Evolutionary conservation across 2,797 vertebrate species (phyloP).

Genomic region (Leontocebus nigricollis): DNA sequence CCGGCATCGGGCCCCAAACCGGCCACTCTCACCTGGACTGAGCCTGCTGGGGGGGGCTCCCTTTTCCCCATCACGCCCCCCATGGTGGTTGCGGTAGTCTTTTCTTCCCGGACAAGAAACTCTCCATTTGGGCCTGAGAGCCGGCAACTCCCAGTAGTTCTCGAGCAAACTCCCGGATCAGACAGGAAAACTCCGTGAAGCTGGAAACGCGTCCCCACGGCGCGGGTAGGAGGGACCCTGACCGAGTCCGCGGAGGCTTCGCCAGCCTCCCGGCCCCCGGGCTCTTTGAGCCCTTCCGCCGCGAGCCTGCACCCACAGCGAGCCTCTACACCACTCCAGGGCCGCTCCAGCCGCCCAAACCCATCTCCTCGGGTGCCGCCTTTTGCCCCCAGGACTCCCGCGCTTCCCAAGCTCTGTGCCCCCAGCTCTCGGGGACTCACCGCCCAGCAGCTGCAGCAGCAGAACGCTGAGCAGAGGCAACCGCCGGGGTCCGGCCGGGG

Average conservation of each 20-base stretch:
- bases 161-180: constrained; percentile 57
- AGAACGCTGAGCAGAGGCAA: constrained; percentile 62
- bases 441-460: constrained; percentile 67
- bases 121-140: constrained; percentile 1
- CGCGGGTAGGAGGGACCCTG: not conserved
- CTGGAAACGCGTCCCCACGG: constrained; percentile 19
- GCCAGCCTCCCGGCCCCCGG: not conserved
- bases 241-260: not conserved
- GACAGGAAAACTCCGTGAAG: constrained; percentile 45
- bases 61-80: not conserved
- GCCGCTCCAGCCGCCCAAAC: not conserved
- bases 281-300: not conserved
- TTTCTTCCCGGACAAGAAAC: constrained; percentile 25
- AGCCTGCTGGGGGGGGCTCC: not conserved
- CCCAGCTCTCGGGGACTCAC: constrained; percentile 62
- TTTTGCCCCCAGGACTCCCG: not conserved
- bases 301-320: not conserved
- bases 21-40: constrained; percentile 51
- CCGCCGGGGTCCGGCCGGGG: constrained; percentile 36
- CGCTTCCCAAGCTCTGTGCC: not conserved
- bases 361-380: not conserved
- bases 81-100: not conserved
- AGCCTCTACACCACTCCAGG: not conserved
- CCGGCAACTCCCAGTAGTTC: constrained; percentile 34
- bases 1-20: not conserved